Percentiles rank a stretch among this genome's conserved stretches.
Conservation (phyloP, 2,113 vertebrate species). For the Copsychus sechellarum region DNA sequence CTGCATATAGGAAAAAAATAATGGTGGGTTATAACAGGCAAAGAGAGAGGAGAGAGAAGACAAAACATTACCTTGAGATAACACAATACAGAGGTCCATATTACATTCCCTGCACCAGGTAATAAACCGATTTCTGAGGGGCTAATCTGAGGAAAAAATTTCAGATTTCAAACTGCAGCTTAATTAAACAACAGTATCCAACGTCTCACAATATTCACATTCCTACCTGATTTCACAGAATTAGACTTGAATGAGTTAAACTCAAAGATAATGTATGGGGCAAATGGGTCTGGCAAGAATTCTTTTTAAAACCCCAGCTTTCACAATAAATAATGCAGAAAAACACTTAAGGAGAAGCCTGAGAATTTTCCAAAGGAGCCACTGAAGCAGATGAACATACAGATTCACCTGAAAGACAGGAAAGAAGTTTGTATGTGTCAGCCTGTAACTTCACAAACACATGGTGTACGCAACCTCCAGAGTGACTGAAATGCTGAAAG, state of each 20-base stretch:
- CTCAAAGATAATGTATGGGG: neutral
- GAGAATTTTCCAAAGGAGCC: conserved; percentile 5
- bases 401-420: conserved; percentile 38
- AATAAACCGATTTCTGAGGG: neutral
- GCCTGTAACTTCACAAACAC: conserved; percentile 12
- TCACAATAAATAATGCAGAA: conserved; percentile 53
- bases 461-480: conserved; percentile 16
- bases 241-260: neutral
- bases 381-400: conserved; percentile 16
- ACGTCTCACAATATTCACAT: neutral
- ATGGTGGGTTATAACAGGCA: neutral
- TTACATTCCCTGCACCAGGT: neutral
- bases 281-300: conserved; percentile 26
- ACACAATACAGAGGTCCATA: neutral
- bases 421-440: neutral
- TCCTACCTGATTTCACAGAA: neutral
- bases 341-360: conserved; percentile 42
- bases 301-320: conserved; percentile 24
- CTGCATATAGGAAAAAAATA: neutral
- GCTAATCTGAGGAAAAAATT: neutral
- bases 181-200: conserved; percentile 35
- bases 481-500: conserved; percentile 62
- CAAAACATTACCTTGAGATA: neutral
- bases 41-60: neutral
- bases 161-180: neutral